A percentile compares a stretch with the other conserved stretches of the same genome.
phyloP scores from a whole-genome alignment of 2,888 invertebrate species.

The Caenorhabditis angaria region DNA sequence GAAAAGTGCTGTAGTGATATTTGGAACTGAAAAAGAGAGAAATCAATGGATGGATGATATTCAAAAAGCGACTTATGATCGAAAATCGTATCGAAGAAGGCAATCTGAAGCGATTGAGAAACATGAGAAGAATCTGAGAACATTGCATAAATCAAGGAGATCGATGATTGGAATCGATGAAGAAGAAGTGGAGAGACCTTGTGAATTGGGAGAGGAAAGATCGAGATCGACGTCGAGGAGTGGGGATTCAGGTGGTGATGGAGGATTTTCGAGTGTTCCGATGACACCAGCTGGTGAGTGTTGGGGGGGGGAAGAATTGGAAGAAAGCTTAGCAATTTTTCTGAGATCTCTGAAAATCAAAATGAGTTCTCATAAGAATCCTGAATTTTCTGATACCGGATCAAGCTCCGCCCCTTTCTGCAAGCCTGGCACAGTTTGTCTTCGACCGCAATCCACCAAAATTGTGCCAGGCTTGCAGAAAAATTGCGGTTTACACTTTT shows the following conservation, averaged over 20 bases:
- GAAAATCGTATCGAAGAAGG: slow-evolving; percentile 32
- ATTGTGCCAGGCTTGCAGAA: too few relatives aligned
- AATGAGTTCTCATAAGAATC: too few relatives aligned
- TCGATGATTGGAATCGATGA: neutral
- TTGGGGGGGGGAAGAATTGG: too few relatives aligned
- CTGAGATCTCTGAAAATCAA: too few relatives aligned
- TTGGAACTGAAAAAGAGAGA: slow-evolving; percentile 35
- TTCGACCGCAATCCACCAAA: too few relatives aligned
- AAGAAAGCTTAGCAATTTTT: too few relatives aligned
- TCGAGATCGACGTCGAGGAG: slow-evolving; percentile 1
- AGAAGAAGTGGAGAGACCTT: slow-evolving; percentile 14
- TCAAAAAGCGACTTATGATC: slow-evolving; percentile 21
- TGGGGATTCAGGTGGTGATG: slow-evolving; percentile 19
- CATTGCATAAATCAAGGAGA: slow-evolving; percentile 5
- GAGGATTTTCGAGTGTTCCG: slow-evolving; percentile 35
- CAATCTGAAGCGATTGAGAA: slow-evolving; percentile 26
- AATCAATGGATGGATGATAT: slow-evolving; percentile 46
- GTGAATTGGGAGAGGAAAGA: neutral
- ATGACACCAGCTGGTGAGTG: slow-evolving; percentile 21
- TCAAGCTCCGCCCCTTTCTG: too few relatives aligned
- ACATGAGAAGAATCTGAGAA: slow-evolving; percentile 17
- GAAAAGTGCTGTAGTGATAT: slow-evolving; percentile 39
- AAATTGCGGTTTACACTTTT: neutral
- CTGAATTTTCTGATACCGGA: too few relatives aligned
- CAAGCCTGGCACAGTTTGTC: too few relatives aligned